These are phyloP conservation scores for Lucilia sericata DNA, from an alignment of 1,140 invertebrate species.

Conservation along the genomic window DNA sequence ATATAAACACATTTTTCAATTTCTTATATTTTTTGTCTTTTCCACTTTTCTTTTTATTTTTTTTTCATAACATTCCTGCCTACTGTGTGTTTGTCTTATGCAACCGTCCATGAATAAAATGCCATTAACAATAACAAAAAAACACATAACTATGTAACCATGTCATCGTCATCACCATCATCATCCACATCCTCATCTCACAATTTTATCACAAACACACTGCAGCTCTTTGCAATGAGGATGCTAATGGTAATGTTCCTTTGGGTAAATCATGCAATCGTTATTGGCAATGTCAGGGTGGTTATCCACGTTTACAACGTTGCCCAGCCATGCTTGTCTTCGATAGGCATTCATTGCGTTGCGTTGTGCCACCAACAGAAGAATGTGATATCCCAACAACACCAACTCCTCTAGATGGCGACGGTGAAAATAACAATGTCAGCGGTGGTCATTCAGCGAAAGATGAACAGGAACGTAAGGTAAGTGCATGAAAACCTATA, in stretches of 20 bases:
- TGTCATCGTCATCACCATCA: neutral
- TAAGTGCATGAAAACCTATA: constrained; percentile 40
- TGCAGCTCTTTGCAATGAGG: constrained; percentile 90
- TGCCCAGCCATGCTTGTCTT: constrained; percentile 93
- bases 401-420: constrained; percentile 73
- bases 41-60: neutral
- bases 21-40: neutral
- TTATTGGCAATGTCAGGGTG: constrained; percentile 94
- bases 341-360: constrained; percentile 83
- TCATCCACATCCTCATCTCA: neutral
- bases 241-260: constrained; percentile 74
- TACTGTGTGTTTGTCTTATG: neutral
- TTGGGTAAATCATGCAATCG: constrained; percentile 91
- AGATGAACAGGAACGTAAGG: constrained; percentile 51
- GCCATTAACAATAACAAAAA: neutral
- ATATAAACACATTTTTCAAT: constrained; percentile 1
- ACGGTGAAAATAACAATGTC: constrained; percentile 50
- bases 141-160: neutral
- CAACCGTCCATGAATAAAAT: neutral
- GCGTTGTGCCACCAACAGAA: constrained; percentile 89
- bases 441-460: constrained; percentile 46
- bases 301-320: constrained; percentile 88
- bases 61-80: neutral
- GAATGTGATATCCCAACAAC: constrained; percentile 87
- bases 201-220: neutral